phyloP scores from a whole-genome alignment of 2,113 vertebrate species.

The Odontesthes bonariensis region DNA sequence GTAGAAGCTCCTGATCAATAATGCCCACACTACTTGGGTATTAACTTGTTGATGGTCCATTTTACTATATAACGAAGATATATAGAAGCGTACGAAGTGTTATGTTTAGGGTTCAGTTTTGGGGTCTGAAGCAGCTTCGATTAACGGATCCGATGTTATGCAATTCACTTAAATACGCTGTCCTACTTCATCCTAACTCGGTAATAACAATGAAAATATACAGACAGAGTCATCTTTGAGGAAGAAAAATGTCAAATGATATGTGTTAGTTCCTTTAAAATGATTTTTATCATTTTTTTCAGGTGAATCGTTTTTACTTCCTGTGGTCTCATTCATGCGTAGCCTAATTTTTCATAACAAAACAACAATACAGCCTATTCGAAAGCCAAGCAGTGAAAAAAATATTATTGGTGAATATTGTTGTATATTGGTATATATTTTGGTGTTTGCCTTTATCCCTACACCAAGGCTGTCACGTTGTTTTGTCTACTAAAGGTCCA shows the following conservation, averaged over 20 bases:
- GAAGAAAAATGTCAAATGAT: too few species aligned
- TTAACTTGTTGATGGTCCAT: neutral
- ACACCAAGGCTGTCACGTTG: neutral
- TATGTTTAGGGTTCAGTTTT: neutral
- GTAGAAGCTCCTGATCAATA: neutral
- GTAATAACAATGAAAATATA: neutral
- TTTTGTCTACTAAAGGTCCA: constrained; percentile 65
- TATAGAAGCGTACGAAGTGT: neutral
- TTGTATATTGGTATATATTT: too few species aligned
- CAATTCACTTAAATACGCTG: neutral
- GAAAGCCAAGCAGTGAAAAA: too few species aligned
- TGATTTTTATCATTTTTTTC: too few species aligned
- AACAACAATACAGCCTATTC: too few species aligned
- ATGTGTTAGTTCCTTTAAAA: too few species aligned
- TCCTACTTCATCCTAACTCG: too few species aligned
- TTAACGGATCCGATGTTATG: neutral
- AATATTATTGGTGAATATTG: too few species aligned
- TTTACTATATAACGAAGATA: neutral
- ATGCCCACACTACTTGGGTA: neutral
- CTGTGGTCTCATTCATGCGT: too few species aligned
- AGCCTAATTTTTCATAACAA: too few species aligned
- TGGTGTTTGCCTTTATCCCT: neutral
- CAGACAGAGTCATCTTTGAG: too few species aligned
- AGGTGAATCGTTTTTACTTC: too few species aligned
- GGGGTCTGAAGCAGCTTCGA: neutral